phyloP scores from a whole-genome alignment of 2,888 invertebrate genomes.

The Harpagoxenus sublaevis region DNA sequence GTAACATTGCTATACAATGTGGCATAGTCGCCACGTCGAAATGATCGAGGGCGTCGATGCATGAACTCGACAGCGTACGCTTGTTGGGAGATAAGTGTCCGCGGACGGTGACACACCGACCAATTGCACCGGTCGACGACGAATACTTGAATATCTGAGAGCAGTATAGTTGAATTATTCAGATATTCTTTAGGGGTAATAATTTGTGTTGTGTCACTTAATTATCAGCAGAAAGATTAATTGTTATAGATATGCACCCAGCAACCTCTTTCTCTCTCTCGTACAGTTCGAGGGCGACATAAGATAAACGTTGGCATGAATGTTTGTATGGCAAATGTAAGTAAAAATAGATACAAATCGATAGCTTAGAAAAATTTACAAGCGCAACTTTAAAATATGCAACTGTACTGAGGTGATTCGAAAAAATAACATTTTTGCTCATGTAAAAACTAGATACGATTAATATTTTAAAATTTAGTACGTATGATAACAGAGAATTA shows the following conservation, averaged over 20 bases:
- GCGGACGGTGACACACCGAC: background rate
- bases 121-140: background rate
- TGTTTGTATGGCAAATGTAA: background rate
- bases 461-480: background rate
- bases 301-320: background rate
- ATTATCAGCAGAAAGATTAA: background rate
- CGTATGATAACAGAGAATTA: background rate
- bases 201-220: background rate
- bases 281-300: background rate
- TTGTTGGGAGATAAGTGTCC: conserved; percentile 56
- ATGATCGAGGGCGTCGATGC: conserved; percentile 62
- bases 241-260: background rate
- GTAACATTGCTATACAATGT: conserved; percentile 51
- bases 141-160: background rate
- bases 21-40: conserved; percentile 40
- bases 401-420: background rate
- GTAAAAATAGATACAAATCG: background rate
- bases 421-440: background rate
- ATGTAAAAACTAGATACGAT: background rate
- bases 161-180: background rate
- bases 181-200: background rate
- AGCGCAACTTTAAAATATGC: background rate
- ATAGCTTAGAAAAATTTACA: background rate
- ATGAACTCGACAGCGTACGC: conserved; percentile 55
- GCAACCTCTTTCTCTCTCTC: background rate